Evolutionary conservation across 2,113 vertebrate genomes (phyloP), one percentile per base, ranked within the genome.

Genomic region (Xiphias gladius): DNA sequence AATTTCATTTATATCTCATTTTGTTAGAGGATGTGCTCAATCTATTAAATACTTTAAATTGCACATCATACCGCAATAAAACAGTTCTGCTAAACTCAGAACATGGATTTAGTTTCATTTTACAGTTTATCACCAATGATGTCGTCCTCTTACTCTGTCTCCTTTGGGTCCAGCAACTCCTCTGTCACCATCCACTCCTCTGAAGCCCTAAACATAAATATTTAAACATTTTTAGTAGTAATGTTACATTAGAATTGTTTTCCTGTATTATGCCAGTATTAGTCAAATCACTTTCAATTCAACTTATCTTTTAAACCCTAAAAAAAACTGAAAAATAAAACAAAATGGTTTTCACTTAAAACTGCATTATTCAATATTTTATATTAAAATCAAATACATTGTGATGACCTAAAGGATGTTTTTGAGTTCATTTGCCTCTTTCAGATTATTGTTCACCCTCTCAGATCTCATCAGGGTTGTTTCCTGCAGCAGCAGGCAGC

Each of bases 161-260:
- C 96, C 96, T 92, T 93, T 96, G 48, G 79, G 57, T 86, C 96
- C 96, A 77, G 70, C 5, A n/a, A 92, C 87, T 20, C 96, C 96
- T 63, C 88, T 95, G 67, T 94, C 94, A 90, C 96, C 96, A 74
- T 80, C 55, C 0, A 52, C 67, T 28, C 94, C 95, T 86, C 7
- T 86, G 30, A 73, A 77, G 39, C 96, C 96, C 96, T 97, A 62
- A 5, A 79, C 43, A 80, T 17, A 52, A 57, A 62, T 24, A 48
- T 14, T 84, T 35, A n/a, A n/a, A 85, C 58, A 28, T 62, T 26
- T 16, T 64, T 5, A 37, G 5, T 28, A 16, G 7, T 10, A 8
- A 41, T 11, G 9, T 41, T 9, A 41, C 41, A 41, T 22, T 30
- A 37, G 5, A 4, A 52, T 20, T 9, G 10, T 14, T 52, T 50